phyloP scores from a whole-genome alignment of 2,113 vertebrate genomes.

The Eulemur macaco region DNA sequence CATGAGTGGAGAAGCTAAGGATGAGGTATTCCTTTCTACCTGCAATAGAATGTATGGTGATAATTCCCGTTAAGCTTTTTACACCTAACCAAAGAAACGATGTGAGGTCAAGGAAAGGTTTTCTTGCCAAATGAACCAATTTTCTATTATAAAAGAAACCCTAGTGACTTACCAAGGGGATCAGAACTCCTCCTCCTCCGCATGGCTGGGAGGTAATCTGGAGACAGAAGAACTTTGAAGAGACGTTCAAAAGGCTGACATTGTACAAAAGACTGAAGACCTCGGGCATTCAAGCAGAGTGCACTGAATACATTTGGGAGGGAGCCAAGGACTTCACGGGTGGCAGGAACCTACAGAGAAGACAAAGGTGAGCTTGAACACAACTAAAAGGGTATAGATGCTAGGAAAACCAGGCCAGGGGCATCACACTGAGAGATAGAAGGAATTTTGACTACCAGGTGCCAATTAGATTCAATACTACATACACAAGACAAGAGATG shows the following conservation, averaged over 20 bases:
- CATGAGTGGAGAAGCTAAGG: not conserved
- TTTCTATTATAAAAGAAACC: slow-evolving; percentile 18
- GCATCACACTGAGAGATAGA: not conserved
- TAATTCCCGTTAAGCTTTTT: slow-evolving; percentile 18
- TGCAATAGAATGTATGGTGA: not conserved
- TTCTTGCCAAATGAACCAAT: not conserved
- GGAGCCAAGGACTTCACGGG: slow-evolving; percentile 95
- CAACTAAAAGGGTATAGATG: not conserved
- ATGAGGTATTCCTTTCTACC: slow-evolving; percentile 31
- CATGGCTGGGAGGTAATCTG: slow-evolving; percentile 97
- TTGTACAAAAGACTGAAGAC: slow-evolving; percentile 96
- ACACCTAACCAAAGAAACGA: slow-evolving; percentile 34
- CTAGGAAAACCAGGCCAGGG: not conserved
- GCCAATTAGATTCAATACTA: not conserved
- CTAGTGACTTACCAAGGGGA: slow-evolving; percentile 90
- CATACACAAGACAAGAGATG: not conserved
- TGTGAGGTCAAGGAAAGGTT: not conserved
- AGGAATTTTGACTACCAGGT: not conserved
- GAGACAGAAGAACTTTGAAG: slow-evolving; percentile 98
- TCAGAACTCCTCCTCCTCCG: slow-evolving; percentile 94
- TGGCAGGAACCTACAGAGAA: slow-evolving; percentile 91
- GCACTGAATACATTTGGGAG: slow-evolving; percentile 98
- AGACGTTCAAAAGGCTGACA: slow-evolving; percentile 98
- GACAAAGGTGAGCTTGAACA: slow-evolving; percentile 10
- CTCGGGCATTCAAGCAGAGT: slow-evolving; percentile 96